phyloP scores from a whole-genome alignment of 2,888 invertebrate species.

The Koerneria pararmatus region DNA sequence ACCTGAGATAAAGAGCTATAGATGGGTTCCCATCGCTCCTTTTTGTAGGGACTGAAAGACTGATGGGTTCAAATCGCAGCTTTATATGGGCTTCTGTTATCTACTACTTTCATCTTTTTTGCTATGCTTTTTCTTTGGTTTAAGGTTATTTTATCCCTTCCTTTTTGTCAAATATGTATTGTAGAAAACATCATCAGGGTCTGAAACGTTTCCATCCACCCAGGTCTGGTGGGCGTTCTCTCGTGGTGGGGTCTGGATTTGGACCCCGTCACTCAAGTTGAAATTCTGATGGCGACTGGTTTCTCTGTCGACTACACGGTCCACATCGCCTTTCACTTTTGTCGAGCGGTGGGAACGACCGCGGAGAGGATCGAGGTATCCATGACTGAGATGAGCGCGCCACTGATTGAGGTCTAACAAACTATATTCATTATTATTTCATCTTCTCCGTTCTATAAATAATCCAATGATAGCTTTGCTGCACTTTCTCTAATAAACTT shows the following conservation, averaged over 20 bases:
- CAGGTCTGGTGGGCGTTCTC: slow-evolving; percentile 54
- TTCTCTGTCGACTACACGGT: slow-evolving; percentile 54
- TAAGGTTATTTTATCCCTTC: not conserved
- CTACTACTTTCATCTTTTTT: no score
- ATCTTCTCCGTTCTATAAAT: no score
- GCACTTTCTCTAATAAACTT: no score
- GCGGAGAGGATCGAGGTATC: slow-evolving; percentile 44
- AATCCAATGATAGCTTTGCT: no score
- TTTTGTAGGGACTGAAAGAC: no score
- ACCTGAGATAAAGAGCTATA: not conserved
- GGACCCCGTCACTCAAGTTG: slow-evolving; percentile 56
- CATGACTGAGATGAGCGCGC: slow-evolving; percentile 50
- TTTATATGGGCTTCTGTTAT: no score
- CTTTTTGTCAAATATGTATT: not conserved
- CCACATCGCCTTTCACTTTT: slow-evolving; percentile 56
- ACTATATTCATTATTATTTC: no score
- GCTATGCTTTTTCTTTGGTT: no score
- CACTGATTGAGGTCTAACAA: slow-evolving; percentile 49
- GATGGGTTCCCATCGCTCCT: no score
- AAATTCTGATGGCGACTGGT: slow-evolving; percentile 56
- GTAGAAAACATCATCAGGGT: not conserved
- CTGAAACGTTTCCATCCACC: slow-evolving; percentile 10
- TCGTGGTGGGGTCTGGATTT: slow-evolving; percentile 57
- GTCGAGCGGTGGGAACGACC: slow-evolving; percentile 38
- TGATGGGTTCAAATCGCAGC: no score